These are phyloP conservation scores for Coryphaenoides rupestris DNA, from an alignment of 2,113 vertebrate species.

Conservation along the genomic window DNA sequence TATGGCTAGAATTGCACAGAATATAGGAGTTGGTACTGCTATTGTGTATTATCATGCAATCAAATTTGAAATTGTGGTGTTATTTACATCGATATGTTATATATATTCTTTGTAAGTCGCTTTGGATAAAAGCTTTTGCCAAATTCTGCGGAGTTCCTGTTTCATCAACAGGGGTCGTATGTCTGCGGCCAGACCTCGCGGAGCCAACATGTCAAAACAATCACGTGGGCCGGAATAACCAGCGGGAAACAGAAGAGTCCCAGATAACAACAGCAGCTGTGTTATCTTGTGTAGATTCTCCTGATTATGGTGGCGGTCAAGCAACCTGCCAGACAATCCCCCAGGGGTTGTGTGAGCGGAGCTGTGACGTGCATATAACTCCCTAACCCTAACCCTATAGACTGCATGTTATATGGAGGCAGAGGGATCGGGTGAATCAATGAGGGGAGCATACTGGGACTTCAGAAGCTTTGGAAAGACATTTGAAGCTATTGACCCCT, in stretches of 20 bases:
- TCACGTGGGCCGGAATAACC: neutral
- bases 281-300: neutral
- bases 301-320: neutral
- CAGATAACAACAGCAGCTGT: too few relatives aligned
- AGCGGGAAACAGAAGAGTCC: neutral
- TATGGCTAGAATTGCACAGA: neutral
- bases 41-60: neutral
- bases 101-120: too few relatives aligned
- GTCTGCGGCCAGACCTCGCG: neutral
- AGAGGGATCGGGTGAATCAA: neutral
- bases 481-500: too few relatives aligned
- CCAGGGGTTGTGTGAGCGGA: neutral
- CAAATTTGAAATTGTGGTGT: neutral
- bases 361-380: neutral
- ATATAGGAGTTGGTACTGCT: neutral
- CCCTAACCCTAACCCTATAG: too few relatives aligned
- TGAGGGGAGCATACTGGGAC: too few relatives aligned
- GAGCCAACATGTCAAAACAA: conserved; percentile 14
- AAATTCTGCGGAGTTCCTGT: neutral
- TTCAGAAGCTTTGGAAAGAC: too few relatives aligned
- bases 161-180: conserved; percentile 15
- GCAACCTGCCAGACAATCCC: neutral
- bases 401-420: neutral
- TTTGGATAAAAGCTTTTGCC: too few relatives aligned
- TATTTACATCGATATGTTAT: too few relatives aligned